Percentiles rank a stretch among this genome's conserved stretches.
Conservation (phyloP, 2,113 vertebrate species). For the Tetraodon nigroviridis region DNA sequence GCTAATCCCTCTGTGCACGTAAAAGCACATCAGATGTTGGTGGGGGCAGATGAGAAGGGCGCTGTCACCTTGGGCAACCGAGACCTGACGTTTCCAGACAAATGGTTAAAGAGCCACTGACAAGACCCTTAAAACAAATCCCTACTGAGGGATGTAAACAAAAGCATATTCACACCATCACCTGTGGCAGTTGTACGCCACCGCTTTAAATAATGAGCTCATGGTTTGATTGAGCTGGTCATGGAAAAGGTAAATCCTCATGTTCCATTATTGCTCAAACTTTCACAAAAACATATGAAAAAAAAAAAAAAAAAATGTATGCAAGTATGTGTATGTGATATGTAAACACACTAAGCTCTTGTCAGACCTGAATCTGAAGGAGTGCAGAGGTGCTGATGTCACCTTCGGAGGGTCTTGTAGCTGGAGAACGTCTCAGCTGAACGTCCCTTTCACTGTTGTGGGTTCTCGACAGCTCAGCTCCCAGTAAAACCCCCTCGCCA, state of each 20-base stretch:
- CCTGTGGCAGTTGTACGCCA: too few relatives aligned
- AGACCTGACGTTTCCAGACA: conserved; percentile 25
- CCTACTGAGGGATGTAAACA: not conserved
- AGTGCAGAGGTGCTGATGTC: conserved; percentile 49
- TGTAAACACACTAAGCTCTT: conserved; percentile 33
- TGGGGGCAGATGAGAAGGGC: conserved; percentile 35
- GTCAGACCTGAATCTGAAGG: conserved; percentile 45
- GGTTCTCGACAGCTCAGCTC: conserved; percentile 38
- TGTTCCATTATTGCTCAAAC: not conserved
- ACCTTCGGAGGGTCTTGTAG: conserved; percentile 27
- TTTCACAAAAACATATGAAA: conserved; percentile 14
- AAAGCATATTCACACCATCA: too few relatives aligned
- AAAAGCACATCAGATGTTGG: conserved; percentile 32
- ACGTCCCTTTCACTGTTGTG: conserved; percentile 56
- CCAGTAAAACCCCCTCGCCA: conserved; percentile 43
- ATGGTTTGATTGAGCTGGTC: too few relatives aligned
- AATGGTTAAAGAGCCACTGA: conserved; percentile 28
- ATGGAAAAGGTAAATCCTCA: not conserved
- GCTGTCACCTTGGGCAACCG: conserved; percentile 56
- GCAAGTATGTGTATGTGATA: not conserved
- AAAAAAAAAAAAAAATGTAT: too few relatives aligned
- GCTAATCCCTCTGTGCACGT: conserved; percentile 39
- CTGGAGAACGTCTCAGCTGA: conserved; percentile 38
- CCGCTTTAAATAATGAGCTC: too few relatives aligned
- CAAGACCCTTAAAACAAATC: not conserved